These are phyloP conservation scores for Morpho helenor DNA, from an alignment of 2,888 invertebrate genomes.

Conservation along the genomic window DNA sequence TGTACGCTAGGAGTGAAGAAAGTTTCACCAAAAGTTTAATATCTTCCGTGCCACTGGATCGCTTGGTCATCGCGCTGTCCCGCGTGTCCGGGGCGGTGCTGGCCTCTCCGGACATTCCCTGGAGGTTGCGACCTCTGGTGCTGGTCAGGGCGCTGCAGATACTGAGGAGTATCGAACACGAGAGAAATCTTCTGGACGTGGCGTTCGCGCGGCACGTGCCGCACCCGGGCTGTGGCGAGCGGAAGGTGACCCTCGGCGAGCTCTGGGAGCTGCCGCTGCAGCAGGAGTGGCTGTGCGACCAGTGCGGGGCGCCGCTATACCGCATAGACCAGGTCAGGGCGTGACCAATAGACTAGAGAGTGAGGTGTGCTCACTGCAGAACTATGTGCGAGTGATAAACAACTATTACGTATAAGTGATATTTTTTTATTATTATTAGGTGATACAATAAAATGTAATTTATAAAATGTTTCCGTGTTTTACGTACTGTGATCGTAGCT, in stretches of 20 bases:
- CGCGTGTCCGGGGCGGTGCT: constrained; percentile 13
- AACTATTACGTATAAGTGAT: no score
- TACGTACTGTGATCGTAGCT: no score
- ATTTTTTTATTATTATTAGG: no score
- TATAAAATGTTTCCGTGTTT: no score
- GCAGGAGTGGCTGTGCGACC: constrained; percentile 25
- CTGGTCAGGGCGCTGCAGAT: constrained; percentile 13
- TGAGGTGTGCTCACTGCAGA: neutral
- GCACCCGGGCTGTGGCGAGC: constrained; percentile 19
- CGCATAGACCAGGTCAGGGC: neutral
- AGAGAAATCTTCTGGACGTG: constrained; percentile 19
- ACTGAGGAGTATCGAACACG: constrained; percentile 20
- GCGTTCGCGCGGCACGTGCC: constrained; percentile 14
- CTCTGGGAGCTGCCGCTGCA: constrained; percentile 28
- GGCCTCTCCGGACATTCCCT: constrained; percentile 13
- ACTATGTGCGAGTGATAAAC: neutral
- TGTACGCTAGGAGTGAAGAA: constrained; percentile 22
- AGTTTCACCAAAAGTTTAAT: constrained; percentile 17
- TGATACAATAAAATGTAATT: no score
- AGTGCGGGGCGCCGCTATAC: constrained; percentile 24
- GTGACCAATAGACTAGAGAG: no score
- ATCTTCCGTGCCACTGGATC: constrained; percentile 10
- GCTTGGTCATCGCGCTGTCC: constrained; percentile 16
- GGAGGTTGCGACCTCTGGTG: constrained; percentile 9
- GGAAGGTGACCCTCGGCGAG: constrained; percentile 13